Conservation (phyloP, 2,113 vertebrate genomes). For the Corapipo altera region DNA sequence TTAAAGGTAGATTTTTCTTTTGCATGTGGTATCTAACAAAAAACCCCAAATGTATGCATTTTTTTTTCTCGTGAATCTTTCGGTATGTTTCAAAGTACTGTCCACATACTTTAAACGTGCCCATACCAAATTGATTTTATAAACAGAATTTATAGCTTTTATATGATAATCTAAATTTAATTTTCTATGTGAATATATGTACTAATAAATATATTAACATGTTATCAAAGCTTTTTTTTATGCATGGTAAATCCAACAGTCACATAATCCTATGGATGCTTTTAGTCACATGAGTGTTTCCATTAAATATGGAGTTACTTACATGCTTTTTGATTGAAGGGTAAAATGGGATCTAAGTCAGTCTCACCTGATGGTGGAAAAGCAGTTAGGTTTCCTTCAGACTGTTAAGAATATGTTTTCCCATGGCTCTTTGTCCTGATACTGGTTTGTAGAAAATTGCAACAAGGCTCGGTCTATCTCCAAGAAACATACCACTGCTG, state of each 20-base stretch:
- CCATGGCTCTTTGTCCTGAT: neutral
- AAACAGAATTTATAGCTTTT: neutral
- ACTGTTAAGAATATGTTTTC: neutral
- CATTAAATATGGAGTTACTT: neutral
- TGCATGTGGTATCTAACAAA: neutral
- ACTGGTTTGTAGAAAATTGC: neutral
- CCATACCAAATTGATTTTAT: neutral
- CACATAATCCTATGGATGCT: neutral
- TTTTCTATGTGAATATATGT: neutral
- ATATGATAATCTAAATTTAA: neutral
- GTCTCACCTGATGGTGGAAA: neutral
- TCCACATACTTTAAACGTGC: neutral
- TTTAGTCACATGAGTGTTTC: neutral
- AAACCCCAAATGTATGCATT: fast-evolving
- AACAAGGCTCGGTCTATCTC: neutral
- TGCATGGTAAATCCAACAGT: neutral
- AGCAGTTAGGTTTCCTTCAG: neutral
- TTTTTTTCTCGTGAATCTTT: neutral
- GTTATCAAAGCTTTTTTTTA: neutral
- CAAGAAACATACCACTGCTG: neutral
- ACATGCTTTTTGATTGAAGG: neutral
- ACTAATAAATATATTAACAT: neutral
- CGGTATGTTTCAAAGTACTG: neutral
- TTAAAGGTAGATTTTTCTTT: neutral
- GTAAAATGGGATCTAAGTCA: neutral